Conservation (phyloP, 2,888 invertebrate species). For the Arge pagana region DNA sequence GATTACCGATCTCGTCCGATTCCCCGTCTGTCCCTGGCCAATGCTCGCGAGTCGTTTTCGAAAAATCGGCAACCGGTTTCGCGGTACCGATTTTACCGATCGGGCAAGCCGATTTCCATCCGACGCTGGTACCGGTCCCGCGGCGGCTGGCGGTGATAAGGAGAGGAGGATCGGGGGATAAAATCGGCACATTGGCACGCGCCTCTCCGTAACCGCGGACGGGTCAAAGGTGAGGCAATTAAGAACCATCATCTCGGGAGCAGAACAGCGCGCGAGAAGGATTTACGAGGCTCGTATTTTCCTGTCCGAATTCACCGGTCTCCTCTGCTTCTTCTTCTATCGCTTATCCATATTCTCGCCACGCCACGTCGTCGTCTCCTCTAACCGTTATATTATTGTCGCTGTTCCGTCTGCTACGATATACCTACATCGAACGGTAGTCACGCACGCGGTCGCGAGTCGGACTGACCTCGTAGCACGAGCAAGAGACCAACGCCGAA, state of each 20-base stretch:
- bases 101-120: no score
- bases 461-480: background rate
- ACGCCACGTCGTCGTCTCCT: no score
- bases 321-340: no score
- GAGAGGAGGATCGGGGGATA: background rate
- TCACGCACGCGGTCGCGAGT: no score
- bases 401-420: background rate
- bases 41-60: no score
- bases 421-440: no score
- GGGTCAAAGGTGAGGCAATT: constrained; percentile 17
- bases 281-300: constrained; percentile 20
- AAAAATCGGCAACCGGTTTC: no score
- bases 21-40: no score
- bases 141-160: background rate
- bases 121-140: no score
- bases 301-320: constrained; percentile 16
- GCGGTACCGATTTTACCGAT: no score
- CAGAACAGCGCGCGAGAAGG: background rate
- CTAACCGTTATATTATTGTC: constrained; percentile 5
- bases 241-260: background rate
- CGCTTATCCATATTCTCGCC: no score
- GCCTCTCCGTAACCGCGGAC: background rate
- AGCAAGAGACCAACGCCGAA: background rate
- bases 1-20: no score
- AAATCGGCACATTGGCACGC: constrained; percentile 8